Base-by-base conservation (phyloP, 2,797 vertebrate species). In the Toxotes lorentzi region DNA sequence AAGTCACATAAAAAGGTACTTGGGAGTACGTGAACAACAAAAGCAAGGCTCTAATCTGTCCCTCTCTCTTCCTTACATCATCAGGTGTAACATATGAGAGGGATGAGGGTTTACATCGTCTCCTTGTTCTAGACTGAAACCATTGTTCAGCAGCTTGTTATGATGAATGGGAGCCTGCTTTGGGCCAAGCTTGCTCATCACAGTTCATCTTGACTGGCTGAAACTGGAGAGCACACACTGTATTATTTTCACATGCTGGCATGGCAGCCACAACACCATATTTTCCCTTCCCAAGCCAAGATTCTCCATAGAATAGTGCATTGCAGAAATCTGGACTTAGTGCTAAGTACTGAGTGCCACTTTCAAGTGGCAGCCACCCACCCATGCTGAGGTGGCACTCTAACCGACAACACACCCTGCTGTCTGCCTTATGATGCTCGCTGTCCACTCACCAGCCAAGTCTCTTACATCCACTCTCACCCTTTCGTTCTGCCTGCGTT, bases 201-300 rank as follows among this genome's bases (percentile, higher is more conserved):
- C 11, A 48, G 51, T 72, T 61, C 14, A 35, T 66, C 67, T 14
- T 77, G 53, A 9, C 23, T 58, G 69, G 14, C 40, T 38, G 41
- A 57, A n/a, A 32, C 41, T 17, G 56, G 23, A 54, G 30, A 74
- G 16, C 48, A 48, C 51, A 32, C 60, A 41, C 13, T 63, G 32
- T 65, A 27, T 60, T 40, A 35, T 67, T 76, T 51, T 50, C 81
- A 78, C 64, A 72, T 43, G 47, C 53, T 72, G 77, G 62, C 47
- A 27, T 6, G 34, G 34, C 34, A 35, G 5, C 34, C 34, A 30
- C 58, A 76, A 82, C 83, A 85, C 40, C 72, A 82, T n/a, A 73
- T 72, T 83, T 76, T 24, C 8, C 13, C 16, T 34, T 12, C 8
- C 30, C 12, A 3, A 48, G 72, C 65, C 63, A 85, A 68, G 38